Conservation (phyloP, 2,888 invertebrate species). For the Hemithea aestivaria region DNA sequence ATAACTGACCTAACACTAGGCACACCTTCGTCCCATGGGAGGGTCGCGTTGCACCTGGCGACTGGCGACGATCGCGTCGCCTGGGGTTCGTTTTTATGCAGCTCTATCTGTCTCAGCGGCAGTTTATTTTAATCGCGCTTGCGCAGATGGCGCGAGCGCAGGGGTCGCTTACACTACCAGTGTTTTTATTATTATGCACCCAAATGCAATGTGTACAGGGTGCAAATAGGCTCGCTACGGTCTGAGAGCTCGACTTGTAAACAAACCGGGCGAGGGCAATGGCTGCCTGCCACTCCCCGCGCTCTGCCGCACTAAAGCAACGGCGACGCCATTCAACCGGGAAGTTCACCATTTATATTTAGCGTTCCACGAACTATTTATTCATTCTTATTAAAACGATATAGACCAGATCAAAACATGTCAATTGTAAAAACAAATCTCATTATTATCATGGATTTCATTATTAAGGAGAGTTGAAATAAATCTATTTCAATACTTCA, state of each 20-base stretch:
- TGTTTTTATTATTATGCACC: conserved; percentile 50
- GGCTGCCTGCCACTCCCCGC: conserved; percentile 74
- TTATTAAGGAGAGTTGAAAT: too few species aligned
- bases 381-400: conserved; percentile 38
- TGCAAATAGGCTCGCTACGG: conserved; percentile 47
- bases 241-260: conserved; percentile 61
- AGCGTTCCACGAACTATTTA: conserved; percentile 59
- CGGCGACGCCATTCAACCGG: conserved; percentile 76
- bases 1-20: conserved; percentile 70
- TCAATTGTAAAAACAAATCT: too few species aligned
- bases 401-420: conserved; percentile 23
- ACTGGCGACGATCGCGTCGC: conserved; percentile 44
- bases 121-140: conserved; percentile 71
- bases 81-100: conserved; percentile 55
- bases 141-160: conserved; percentile 72
- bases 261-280: conserved; percentile 77
- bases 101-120: conserved; percentile 56
- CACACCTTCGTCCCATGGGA: conserved; percentile 48
- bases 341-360: conserved; percentile 77
- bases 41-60: conserved; percentile 66
- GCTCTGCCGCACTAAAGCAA: conserved; percentile 34
- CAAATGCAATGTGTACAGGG: conserved; percentile 49
- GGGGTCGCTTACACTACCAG: conserved; percentile 40
- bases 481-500: too few species aligned
- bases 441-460: too few species aligned